Evolutionary conservation across 2,113 vertebrate genomes (phyloP).

Genomic region (Gobiocypris rarus): DNA sequence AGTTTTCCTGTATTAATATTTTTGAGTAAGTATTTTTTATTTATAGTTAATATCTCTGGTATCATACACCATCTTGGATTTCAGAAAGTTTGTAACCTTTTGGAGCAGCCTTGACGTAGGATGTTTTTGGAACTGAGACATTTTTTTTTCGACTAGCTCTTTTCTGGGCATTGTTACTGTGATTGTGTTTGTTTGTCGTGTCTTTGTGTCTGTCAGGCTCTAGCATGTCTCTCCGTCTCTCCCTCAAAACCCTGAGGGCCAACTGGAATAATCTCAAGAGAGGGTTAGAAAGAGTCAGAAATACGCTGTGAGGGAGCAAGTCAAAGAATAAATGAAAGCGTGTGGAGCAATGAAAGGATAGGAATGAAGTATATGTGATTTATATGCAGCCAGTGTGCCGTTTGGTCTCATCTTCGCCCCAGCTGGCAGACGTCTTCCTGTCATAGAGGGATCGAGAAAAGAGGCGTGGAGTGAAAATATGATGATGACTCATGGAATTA

Average conservation of each 20-base stretch:
- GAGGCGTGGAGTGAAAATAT: slow-evolving; percentile 11
- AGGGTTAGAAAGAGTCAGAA: neutral
- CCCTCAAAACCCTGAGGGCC: slow-evolving; percentile 57
- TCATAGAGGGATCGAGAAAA: neutral
- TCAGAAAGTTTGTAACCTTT: neutral
- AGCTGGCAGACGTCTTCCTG: slow-evolving; percentile 11
- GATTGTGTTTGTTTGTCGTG: slow-evolving; percentile 35
- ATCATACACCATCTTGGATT: neutral
- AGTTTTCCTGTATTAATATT: too few relatives aligned
- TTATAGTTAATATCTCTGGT: neutral
- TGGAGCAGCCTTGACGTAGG: neutral
- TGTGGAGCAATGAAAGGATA: slow-evolving; percentile 7
- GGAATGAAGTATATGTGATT: neutral
- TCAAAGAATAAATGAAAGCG: slow-evolving; percentile 11
- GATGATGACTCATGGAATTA: slow-evolving; percentile 24
- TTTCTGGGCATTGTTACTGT: neutral
- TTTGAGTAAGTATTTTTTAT: too few relatives aligned
- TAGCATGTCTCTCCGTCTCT: slow-evolving; percentile 56
- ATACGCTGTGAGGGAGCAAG: neutral
- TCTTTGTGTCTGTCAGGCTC: slow-evolving; percentile 60
- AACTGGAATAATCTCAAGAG: slow-evolving; percentile 39
- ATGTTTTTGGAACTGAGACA: neutral
- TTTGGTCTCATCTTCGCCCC: neutral
- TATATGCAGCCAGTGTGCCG: neutral
- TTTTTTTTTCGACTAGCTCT: neutral